Evolutionary conservation across 2,888 invertebrate genomes (phyloP).

Genomic region (Phengaris alcon): DNA sequence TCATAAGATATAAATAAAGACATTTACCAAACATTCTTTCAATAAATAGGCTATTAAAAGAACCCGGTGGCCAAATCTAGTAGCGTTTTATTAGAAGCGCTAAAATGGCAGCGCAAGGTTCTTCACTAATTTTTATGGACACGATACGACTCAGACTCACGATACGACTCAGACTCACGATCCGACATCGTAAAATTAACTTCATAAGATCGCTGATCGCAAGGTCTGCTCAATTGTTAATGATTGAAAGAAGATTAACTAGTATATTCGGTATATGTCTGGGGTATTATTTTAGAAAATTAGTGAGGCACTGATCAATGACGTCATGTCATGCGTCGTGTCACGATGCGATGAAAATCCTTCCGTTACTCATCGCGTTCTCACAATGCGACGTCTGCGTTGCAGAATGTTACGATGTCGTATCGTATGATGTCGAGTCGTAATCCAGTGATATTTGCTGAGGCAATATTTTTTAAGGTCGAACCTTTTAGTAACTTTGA

Average conservation of each 20-base stretch:
- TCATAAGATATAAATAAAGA: slow-evolving; percentile 9
- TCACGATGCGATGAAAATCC: too few species aligned
- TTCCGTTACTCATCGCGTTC: too few species aligned
- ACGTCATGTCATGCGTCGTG: too few species aligned
- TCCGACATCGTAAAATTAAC: neutral
- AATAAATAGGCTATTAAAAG: slow-evolving; percentile 20
- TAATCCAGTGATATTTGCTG: slow-evolving; percentile 22
- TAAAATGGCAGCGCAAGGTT: slow-evolving; percentile 22
- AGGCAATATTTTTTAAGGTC: slow-evolving; percentile 21
- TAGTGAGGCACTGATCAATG: too few species aligned
- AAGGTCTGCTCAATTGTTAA: too few species aligned
- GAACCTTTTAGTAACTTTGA: slow-evolving; percentile 27
- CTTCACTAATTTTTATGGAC: neutral
- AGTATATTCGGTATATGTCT: too few species aligned
- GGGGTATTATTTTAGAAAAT: too few species aligned
- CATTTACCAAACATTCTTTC: slow-evolving; percentile 5
- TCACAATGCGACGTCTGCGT: too few species aligned
- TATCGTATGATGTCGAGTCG: neutral
- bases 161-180: neutral
- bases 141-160: neutral
- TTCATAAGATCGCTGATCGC: too few species aligned
- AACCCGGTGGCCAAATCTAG: slow-evolving; percentile 16
- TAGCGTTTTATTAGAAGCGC: slow-evolving; percentile 13
- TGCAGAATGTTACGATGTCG: neutral
- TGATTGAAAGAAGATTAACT: too few species aligned